A percentile compares a stretch with the other conserved stretches of the same genome.
These are phyloP conservation scores for Engraulis encrasicolus DNA, from an alignment of 2,113 vertebrate species.

Conservation along the genomic window DNA sequence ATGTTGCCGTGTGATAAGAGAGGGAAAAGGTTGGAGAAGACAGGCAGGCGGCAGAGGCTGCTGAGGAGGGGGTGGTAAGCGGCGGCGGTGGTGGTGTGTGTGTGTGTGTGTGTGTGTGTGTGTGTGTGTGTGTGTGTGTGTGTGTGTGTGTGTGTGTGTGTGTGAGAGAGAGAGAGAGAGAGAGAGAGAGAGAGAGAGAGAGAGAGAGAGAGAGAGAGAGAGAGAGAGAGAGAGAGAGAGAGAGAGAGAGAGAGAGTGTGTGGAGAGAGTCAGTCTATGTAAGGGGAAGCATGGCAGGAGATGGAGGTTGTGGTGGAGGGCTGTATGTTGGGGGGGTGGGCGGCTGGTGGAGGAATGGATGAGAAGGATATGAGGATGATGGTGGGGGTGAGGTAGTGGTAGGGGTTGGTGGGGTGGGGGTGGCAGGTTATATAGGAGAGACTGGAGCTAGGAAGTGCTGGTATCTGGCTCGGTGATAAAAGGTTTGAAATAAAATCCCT, in stretches of 20 bases:
- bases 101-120: too few relatives aligned
- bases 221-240: not conserved
- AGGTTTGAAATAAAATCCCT: conserved; percentile 43
- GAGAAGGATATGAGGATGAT: not conserved
- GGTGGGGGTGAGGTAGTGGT: not conserved
- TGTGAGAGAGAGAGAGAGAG: not conserved
- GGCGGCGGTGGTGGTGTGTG: not conserved
- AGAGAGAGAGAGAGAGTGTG: not conserved
- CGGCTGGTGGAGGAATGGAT: not conserved
- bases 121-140: too few relatives aligned
- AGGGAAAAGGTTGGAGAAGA: not conserved
- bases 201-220: not conserved
- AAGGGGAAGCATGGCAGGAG: not conserved
- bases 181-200: not conserved
- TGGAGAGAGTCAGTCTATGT: not conserved
- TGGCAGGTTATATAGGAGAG: not conserved
- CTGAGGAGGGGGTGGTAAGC: too few relatives aligned
- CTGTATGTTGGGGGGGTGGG: not conserved
- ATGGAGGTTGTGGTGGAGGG: not conserved
- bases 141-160: too few relatives aligned
- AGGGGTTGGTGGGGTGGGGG: not conserved
- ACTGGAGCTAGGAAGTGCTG: conserved; percentile 21
- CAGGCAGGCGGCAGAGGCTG: too few relatives aligned
- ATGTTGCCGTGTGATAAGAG: conserved; percentile 37
- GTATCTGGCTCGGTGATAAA: conserved; percentile 29